Evolutionary conservation across 2,888 invertebrate species (phyloP).

Genomic region (Netelia melanura): DNA sequence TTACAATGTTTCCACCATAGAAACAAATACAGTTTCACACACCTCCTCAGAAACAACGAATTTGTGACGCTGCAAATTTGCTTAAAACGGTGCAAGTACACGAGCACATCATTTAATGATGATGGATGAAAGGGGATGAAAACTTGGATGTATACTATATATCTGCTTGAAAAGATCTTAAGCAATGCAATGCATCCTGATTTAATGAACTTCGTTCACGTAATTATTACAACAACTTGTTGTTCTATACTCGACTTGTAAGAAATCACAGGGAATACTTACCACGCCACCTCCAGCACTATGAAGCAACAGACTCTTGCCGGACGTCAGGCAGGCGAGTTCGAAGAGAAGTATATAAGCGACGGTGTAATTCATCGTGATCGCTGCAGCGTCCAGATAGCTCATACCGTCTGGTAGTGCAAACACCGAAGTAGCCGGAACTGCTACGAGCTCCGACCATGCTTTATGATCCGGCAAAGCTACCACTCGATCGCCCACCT

Average conservation of each 20-base stretch:
- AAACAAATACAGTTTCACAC: too few relatives aligned
- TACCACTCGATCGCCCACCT: constrained; percentile 94
- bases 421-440: constrained; percentile 93
- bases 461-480: constrained; percentile 94
- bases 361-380: constrained; percentile 94
- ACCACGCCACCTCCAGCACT: constrained; percentile 96
- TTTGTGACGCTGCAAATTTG: too few relatives aligned
- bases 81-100: too few relatives aligned
- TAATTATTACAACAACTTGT: too few relatives aligned
- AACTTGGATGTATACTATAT: too few relatives aligned
- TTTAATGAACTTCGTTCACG: too few relatives aligned
- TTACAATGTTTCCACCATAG: too few relatives aligned
- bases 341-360: constrained; percentile 95
- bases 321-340: constrained; percentile 91
- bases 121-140: too few relatives aligned
- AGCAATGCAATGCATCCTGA: too few relatives aligned
- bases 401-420: constrained; percentile 91
- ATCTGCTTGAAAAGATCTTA: too few relatives aligned
- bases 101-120: too few relatives aligned
- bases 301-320: constrained; percentile 93
- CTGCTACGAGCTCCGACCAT: constrained; percentile 94
- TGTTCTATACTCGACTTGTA: not conserved
- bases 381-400: constrained; percentile 92
- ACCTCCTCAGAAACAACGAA: too few relatives aligned
- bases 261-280: constrained; percentile 85